Percentiles rank a stretch among this genome's conserved stretches.
Conservation (phyloP, 2,888 invertebrate species). For the Phyllotreta cruciferae region DNA sequence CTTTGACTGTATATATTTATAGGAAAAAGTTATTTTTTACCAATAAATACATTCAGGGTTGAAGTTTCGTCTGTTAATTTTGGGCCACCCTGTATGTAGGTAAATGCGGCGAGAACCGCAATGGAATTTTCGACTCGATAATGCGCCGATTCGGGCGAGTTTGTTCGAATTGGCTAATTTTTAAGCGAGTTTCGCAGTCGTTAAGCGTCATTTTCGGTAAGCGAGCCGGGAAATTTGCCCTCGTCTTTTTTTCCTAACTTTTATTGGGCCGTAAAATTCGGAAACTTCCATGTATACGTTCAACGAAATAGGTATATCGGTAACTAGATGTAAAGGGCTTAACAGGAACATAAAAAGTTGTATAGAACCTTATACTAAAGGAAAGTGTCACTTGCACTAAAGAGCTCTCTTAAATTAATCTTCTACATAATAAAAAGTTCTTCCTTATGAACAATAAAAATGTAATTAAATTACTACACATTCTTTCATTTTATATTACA, state of each 20-base stretch:
- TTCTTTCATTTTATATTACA: no score
- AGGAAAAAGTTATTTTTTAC: no score
- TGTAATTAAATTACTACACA: no score
- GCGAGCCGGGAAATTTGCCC: background rate
- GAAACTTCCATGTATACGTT: constrained; percentile 1
- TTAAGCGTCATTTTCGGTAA: background rate
- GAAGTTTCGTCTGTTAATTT: no score
- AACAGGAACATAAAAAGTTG: constrained; percentile 3
- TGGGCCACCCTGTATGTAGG: no score
- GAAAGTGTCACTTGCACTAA: background rate
- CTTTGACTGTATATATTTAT: no score
- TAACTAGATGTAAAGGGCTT: constrained; percentile 8
- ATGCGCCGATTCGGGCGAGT: background rate
- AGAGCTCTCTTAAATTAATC: no score
- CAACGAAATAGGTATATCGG: background rate
- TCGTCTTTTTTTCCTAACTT: background rate
- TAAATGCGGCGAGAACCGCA: background rate
- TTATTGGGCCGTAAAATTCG: constrained; percentile 9
- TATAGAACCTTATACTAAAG: background rate
- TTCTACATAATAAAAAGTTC: no score
- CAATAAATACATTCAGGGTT: no score
- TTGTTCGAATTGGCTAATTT: no score
- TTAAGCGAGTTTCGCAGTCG: no score
- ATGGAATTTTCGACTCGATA: background rate
- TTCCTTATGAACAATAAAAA: no score